phyloP scores from a whole-genome alignment of 2,888 invertebrate genomes.

The Pachliopta kotzebuea region DNA sequence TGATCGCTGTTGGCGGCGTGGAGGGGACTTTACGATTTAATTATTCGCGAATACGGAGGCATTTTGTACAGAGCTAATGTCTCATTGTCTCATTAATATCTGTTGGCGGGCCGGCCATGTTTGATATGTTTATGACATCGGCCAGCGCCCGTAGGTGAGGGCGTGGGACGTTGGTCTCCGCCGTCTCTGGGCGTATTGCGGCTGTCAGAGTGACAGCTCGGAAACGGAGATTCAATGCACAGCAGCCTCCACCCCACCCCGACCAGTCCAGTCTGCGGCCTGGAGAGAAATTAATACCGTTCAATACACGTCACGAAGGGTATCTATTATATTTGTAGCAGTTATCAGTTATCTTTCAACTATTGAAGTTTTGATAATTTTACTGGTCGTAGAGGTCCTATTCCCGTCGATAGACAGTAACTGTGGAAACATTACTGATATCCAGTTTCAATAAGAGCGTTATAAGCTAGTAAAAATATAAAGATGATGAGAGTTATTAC shows the following conservation, averaged over 20 bases:
- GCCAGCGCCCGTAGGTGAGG: conserved; percentile 55
- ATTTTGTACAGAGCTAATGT: conserved; percentile 80
- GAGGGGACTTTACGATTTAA: conserved; percentile 81
- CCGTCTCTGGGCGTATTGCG: conserved; percentile 39
- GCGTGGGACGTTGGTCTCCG: conserved; percentile 44
- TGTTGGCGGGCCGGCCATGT: conserved; percentile 76
- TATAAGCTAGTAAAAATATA: too few relatives aligned
- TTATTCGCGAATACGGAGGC: conserved; percentile 81
- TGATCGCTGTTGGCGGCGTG: conserved; percentile 73
- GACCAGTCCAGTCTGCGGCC: conserved; percentile 29
- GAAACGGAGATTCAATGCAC: conserved; percentile 42
- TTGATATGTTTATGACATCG: conserved; percentile 79
- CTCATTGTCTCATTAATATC: conserved; percentile 81
- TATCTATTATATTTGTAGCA: conserved; percentile 4
- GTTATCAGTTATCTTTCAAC: too few relatives aligned
- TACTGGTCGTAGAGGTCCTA: too few relatives aligned
- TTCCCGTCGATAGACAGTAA: too few relatives aligned
- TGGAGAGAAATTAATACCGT: conserved; percentile 45
- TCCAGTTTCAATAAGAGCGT: too few relatives aligned
- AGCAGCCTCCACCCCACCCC: too few relatives aligned
- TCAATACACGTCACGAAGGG: conserved; percentile 30
- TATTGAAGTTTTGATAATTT: too few relatives aligned
- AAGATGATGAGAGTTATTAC: too few relatives aligned
- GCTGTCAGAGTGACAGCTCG: conserved; percentile 40
- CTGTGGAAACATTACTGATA: too few relatives aligned